Evolutionary conservation across 2,113 vertebrate genomes (phyloP).

Genomic region (Varanus komodoensis): DNA sequence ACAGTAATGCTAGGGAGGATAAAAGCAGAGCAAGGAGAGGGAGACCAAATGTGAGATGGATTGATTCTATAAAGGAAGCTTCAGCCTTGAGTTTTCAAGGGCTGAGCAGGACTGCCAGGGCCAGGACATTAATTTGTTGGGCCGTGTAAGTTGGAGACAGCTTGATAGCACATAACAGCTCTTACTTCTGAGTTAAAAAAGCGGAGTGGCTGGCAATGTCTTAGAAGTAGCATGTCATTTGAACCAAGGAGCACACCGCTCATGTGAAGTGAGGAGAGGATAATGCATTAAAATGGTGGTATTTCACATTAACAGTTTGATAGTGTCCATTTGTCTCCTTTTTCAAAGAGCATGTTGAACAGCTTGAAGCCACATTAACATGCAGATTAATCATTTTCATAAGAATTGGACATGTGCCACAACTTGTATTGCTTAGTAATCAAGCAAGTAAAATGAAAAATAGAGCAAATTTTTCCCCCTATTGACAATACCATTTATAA

Average conservation of each 20-base stretch:
- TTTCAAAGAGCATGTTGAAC: not conserved
- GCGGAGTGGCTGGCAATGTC: no score
- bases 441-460: conserved; percentile 6
- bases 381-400: not conserved
- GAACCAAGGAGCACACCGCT: not conserved
- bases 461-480: not conserved
- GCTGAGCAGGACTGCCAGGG: no score
- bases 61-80: no score
- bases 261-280: not conserved
- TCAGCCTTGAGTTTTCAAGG: no score
- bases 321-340: conserved; percentile 15
- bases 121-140: no score
- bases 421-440: not conserved
- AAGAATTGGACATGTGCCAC: not conserved
- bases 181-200: no score
- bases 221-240: not conserved
- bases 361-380: not conserved
- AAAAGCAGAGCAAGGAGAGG: no score
- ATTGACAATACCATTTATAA: not conserved
- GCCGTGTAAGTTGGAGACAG: no score
- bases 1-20: no score
- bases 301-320: conserved; percentile 12
- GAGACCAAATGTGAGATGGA: no score
- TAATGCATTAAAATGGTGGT: not conserved
- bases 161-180: no score